These are phyloP conservation scores for Platysteira castanea DNA, from an alignment of 2,113 vertebrate species.

Conservation along the genomic window DNA sequence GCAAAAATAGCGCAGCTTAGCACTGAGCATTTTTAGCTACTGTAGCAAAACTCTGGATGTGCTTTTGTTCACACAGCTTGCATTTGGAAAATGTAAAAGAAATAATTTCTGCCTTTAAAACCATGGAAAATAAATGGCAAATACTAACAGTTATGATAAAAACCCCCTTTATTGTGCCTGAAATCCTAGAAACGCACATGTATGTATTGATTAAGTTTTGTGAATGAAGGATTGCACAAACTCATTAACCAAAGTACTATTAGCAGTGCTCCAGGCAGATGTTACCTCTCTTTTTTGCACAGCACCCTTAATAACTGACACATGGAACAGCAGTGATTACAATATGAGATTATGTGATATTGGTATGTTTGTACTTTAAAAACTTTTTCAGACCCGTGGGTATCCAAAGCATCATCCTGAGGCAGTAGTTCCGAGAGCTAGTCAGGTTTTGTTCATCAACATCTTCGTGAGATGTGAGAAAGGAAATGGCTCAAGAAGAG, in stretches of 20 bases:
- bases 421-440: background rate
- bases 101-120: background rate
- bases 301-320: background rate
- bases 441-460: background rate
- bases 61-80: background rate
- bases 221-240: background rate
- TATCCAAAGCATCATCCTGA: background rate
- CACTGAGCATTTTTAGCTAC: background rate
- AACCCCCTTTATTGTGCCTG: background rate
- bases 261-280: background rate
- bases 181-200: background rate
- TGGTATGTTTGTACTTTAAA: background rate
- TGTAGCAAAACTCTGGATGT: background rate
- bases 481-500: background rate
- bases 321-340: background rate
- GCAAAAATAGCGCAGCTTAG: background rate
- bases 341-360: background rate
- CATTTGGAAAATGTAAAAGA: background rate
- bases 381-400: background rate
- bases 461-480: background rate
- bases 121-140: background rate
- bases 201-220: background rate
- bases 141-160: background rate
- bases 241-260: background rate
- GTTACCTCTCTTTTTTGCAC: background rate